phyloP scores from a whole-genome alignment of 2,797 vertebrate genomes.

The Tinamus major region DNA sequence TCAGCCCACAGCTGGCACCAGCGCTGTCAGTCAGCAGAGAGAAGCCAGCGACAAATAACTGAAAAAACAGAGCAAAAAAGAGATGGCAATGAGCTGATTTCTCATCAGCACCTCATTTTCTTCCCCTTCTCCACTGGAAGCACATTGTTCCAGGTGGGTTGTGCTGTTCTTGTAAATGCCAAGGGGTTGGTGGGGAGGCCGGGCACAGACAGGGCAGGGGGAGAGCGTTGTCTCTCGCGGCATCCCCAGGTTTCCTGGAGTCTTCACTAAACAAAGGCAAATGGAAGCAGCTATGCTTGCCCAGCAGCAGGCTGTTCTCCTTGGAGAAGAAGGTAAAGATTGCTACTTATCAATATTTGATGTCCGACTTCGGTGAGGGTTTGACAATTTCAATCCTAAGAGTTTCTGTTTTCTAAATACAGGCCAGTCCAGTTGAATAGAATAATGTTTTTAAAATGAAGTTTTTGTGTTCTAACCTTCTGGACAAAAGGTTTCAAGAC shows the following conservation, averaged over 20 bases:
- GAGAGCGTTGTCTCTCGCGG: rapidly evolving
- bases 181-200: slow-evolving; percentile 25
- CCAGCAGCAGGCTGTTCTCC: background rate
- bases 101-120: slow-evolving; percentile 71
- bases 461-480: background rate
- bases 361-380: background rate
- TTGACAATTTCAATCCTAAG: background rate
- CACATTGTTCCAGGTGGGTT: slow-evolving; percentile 29
- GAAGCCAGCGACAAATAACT: slow-evolving; percentile 68
- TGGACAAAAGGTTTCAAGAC: background rate
- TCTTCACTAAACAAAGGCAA: background rate
- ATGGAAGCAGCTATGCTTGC: rapidly evolving
- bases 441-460: background rate
- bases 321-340: background rate
- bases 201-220: background rate
- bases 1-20: slow-evolving; percentile 73
- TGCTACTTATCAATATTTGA: background rate
- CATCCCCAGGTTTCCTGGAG: background rate
- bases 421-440: background rate
- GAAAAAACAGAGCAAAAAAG: slow-evolving; percentile 63
- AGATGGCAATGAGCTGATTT: slow-evolving; percentile 72
- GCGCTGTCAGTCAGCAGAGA: slow-evolving; percentile 63
- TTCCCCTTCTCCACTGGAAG: slow-evolving; percentile 61
- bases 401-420: background rate
- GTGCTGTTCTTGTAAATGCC: background rate